Evolutionary conservation across 2,888 invertebrate genomes (phyloP), one percentile per base, ranked within the genome.

Genomic region (Hirtodrosophila alboralis): DNA sequence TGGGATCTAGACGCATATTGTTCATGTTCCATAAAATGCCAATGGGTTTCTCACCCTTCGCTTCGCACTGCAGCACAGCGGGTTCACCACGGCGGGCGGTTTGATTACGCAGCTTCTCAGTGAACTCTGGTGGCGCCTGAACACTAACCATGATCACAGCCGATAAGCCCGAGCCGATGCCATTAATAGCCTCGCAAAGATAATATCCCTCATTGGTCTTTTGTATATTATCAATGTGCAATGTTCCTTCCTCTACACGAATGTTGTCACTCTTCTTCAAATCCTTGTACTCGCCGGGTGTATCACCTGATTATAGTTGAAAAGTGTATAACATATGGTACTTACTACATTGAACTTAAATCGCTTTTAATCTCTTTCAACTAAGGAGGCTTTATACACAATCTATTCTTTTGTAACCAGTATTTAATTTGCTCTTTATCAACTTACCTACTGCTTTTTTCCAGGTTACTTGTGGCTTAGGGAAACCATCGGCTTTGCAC

Each of bases 401-500:
- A n/a, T n/a, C n/a, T n/a, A n/a, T n/a, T n/a, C n/a, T n/a, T n/a
- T n/a, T n/a, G n/a, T n/a, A n/a, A n/a, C n/a, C n/a, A n/a, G n/a
- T n/a, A n/a, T n/a, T n/a, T n/a, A n/a, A n/a, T n/a, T n/a, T n/a
- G n/a, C n/a, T n/a, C n/a, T n/a, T n/a, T n/a, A 1, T 41, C 3
- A n/a, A 77, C 91, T 89, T 92, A 97, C 97, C 97, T 92, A 96
- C 96, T 89, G 97, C 97, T 93, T 96, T 95, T 92, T 97, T 97
- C 97, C 97, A 97, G 78, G 96, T 96, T 40, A 97, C 96, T 89
- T 95, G 95, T 75, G 97, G 97, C 93, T 96, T 96, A 65, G 97
- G 97, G 92, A 97, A 97, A 86, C 97, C 97, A 92, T 97, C 97
- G 90, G 97, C 96, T 93, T 97, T 97, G 91, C 97, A 97, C 93